phyloP scores from a whole-genome alignment of 2,113 vertebrate genomes.

The Polypterus senegalus region DNA sequence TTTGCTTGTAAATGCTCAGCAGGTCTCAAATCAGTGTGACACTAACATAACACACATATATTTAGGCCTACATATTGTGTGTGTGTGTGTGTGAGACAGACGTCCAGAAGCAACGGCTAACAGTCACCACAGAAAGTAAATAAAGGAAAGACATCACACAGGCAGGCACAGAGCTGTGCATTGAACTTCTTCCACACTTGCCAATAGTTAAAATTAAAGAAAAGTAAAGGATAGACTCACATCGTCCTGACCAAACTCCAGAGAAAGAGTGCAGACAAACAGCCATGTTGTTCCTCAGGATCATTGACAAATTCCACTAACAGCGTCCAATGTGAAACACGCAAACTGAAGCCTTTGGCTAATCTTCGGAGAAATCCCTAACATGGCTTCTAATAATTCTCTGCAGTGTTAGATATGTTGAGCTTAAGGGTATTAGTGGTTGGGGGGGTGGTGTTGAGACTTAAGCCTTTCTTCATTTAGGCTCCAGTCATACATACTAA shows the following conservation, averaged over 20 bases:
- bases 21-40: too few relatives aligned
- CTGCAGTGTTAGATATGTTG: conserved; percentile 30
- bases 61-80: too few relatives aligned
- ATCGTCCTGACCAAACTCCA: conserved; percentile 25
- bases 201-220: too few relatives aligned
- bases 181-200: too few relatives aligned
- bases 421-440: conserved; percentile 36
- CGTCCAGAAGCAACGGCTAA: too few relatives aligned
- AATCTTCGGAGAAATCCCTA: conserved; percentile 42
- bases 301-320: conserved; percentile 20
- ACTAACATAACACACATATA: too few relatives aligned
- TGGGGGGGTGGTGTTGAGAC: conserved; percentile 21
- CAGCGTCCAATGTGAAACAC: conserved; percentile 21
- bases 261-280: conserved; percentile 22
- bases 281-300: conserved; percentile 32
- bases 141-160: too few relatives aligned
- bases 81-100: too few relatives aligned
- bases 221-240: conserved; percentile 31
- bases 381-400: conserved; percentile 30
- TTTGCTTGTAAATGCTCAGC: too few relatives aligned
- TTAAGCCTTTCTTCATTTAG: conserved; percentile 56
- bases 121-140: too few relatives aligned
- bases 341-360: conserved; percentile 35
- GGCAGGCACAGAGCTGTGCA: too few relatives aligned
- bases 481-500: conserved; percentile 41